A percentile compares a stretch with the other conserved stretches of the same genome.
Evolutionary conservation across 2,888 invertebrate species (phyloP).

Genomic region (Luperina nickerlii): DNA sequence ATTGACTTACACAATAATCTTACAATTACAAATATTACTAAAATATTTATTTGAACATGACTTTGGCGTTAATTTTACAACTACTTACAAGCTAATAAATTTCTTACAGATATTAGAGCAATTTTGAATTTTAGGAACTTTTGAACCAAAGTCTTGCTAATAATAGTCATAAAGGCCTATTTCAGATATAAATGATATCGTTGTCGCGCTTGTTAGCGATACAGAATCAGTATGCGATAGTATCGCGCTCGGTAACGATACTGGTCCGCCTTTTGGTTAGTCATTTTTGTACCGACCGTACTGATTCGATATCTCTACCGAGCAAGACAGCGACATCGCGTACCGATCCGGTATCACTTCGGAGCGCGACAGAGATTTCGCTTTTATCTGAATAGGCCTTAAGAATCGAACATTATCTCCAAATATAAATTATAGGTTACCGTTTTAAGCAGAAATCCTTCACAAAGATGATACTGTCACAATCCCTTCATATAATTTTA

Average conservation of each 20-base stretch:
- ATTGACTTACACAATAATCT: slow-evolving; percentile 67
- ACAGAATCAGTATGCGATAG: neutral
- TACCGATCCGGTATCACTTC: no score
- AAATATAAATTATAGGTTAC: slow-evolving; percentile 3
- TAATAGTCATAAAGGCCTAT: slow-evolving; percentile 8
- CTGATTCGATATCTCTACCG: neutral
- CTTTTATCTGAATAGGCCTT: neutral
- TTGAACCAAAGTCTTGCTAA: slow-evolving; percentile 68
- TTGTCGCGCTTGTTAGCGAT: neutral
- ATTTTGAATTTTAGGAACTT: slow-evolving; percentile 77
- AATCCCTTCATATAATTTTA: neutral
- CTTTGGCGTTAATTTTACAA: slow-evolving; percentile 72
- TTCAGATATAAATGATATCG: neutral
- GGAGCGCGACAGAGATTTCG: neutral
- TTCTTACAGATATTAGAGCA: slow-evolving; percentile 52
- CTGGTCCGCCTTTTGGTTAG: neutral
- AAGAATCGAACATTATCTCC: neutral
- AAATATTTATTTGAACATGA: slow-evolving; percentile 69
- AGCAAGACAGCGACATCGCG: neutral
- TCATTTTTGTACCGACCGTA: no score
- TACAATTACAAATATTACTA: slow-evolving; percentile 62
- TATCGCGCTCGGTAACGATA: no score
- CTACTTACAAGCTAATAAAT: slow-evolving; percentile 60
- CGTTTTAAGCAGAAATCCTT: neutral
- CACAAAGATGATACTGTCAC: neutral